A percentile compares a stretch with the other conserved stretches of the same genome.
Evolutionary conservation across 2,888 invertebrate species (phyloP).

Genomic region (Dichetophora obliterata): DNA sequence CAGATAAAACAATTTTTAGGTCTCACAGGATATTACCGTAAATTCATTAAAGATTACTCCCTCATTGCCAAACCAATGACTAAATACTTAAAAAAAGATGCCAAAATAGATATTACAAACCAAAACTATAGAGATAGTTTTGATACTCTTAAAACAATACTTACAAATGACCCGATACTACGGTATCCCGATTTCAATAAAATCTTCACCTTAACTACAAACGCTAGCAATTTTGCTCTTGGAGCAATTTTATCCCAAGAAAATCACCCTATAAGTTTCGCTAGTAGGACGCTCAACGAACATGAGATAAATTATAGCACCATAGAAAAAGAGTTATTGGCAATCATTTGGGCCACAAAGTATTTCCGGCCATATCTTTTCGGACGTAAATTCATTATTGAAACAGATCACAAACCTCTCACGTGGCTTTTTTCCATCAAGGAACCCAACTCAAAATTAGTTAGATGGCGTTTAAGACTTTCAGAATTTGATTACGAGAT

Average conservation of each 20-base stretch:
- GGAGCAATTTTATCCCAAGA: conserved; percentile 43
- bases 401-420: conserved; percentile 43
- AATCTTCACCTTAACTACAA: conserved; percentile 43
- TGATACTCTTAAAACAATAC: conserved; percentile 39
- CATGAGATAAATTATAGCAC: conserved; percentile 44
- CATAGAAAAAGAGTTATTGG: conserved; percentile 37
- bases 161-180: conserved; percentile 41
- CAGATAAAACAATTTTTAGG: conserved; percentile 48
- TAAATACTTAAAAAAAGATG: conserved; percentile 36
- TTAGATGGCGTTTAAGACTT: conserved; percentile 20
- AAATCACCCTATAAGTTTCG: conserved; percentile 34
- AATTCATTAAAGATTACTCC: conserved; percentile 35
- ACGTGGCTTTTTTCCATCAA: conserved; percentile 34
- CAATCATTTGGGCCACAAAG: conserved; percentile 37
- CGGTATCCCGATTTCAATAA: conserved; percentile 47
- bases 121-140: conserved; percentile 35
- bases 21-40: conserved; percentile 46
- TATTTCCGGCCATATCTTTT: conserved; percentile 41
- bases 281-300: conserved; percentile 39
- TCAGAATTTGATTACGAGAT: conserved; percentile 42
- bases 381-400: conserved; percentile 32
- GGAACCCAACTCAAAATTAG: conserved; percentile 28
- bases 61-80: conserved; percentile 43
- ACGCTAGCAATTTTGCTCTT: conserved; percentile 42
- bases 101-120: conserved; percentile 22